phyloP scores from a whole-genome alignment of 2,888 invertebrate genomes.

The Trichogramma evanescens region DNA sequence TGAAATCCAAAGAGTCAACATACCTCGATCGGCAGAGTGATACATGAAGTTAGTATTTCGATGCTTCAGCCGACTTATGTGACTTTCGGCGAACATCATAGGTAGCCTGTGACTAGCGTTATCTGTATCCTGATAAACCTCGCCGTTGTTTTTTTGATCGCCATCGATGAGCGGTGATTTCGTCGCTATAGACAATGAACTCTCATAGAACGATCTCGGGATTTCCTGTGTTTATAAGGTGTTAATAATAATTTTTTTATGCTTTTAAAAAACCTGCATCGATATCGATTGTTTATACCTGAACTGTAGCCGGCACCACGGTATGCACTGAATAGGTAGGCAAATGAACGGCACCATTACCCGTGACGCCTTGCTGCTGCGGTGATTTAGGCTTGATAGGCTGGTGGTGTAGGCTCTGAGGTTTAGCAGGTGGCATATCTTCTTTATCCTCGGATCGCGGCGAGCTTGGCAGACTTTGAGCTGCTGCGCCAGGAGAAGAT shows the following conservation, averaged over 20 bases:
- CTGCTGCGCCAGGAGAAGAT: background rate
- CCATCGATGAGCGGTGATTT: conserved; percentile 32
- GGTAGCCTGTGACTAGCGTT: conserved; percentile 35
- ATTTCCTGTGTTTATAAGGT: conserved; percentile 22
- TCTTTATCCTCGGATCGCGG: conserved; percentile 16
- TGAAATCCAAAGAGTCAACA: no score
- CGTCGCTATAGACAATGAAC: conserved; percentile 32
- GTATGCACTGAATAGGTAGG: conserved; percentile 28
- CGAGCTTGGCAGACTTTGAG: conserved; percentile 10
- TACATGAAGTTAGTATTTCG: conserved; percentile 40
- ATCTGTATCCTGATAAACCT: conserved; percentile 38
- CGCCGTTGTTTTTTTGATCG: conserved; percentile 38
- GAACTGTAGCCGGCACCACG: conserved; percentile 22
- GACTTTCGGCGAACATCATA: conserved; percentile 33
- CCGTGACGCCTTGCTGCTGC: conserved; percentile 16
- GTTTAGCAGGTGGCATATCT: background rate
- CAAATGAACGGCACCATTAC: conserved; percentile 30
- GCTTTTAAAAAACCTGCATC: background rate
- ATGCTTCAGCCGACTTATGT: conserved; percentile 35
- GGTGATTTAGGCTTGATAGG: conserved; percentile 9
- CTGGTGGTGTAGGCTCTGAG: conserved; percentile 17
- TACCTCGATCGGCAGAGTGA: conserved; percentile 42
- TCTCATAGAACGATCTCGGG: conserved; percentile 38
- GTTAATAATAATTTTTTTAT: background rate
- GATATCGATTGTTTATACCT: conserved; percentile 9